These are phyloP conservation scores for Philaethria dido DNA, from an alignment of 2,888 invertebrate genomes.

Conservation along the genomic window DNA sequence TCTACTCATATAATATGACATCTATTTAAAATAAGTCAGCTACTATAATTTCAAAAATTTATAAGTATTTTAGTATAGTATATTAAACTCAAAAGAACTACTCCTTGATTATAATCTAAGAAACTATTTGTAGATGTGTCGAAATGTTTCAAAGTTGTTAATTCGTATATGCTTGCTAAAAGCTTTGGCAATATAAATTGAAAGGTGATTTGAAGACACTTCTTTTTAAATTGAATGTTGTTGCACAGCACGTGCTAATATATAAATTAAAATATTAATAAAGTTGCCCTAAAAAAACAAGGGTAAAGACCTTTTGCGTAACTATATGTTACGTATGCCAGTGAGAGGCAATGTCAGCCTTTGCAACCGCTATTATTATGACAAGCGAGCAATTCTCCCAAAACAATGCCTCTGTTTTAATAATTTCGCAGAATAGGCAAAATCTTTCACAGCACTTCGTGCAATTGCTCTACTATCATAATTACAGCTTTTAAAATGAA, in stretches of 20 bases:
- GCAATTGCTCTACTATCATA: constrained; percentile 26
- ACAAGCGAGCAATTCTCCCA: constrained; percentile 59
- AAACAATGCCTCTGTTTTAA: constrained; percentile 51
- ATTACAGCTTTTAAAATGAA: constrained; percentile 18
- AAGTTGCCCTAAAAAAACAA: constrained; percentile 79
- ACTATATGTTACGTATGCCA: constrained; percentile 68
- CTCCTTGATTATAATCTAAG: constrained; percentile 2
- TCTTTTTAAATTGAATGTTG: constrained; percentile 29
- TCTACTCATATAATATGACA: too few relatives aligned
- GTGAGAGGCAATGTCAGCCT: constrained; percentile 83
- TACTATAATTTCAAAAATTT: too few relatives aligned
- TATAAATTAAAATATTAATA: constrained; percentile 76
- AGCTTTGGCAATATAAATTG: constrained; percentile 60
- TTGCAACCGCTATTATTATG: constrained; percentile 65
- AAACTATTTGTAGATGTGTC: constrained; percentile 46
- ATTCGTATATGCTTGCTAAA: constrained; percentile 54
- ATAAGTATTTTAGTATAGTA: too few relatives aligned
- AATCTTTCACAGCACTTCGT: constrained; percentile 34
- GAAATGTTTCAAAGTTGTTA: constrained; percentile 53
- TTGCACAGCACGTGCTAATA: constrained; percentile 58
- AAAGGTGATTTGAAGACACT: constrained; percentile 60
- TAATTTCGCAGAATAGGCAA: constrained; percentile 34
- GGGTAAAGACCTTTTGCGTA: constrained; percentile 83
- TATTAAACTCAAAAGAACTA: not conserved
- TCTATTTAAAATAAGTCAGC: too few relatives aligned